Base-by-base conservation (phyloP, 2,888 invertebrate species). In the Zygothrica quintamaculata region DNA sequence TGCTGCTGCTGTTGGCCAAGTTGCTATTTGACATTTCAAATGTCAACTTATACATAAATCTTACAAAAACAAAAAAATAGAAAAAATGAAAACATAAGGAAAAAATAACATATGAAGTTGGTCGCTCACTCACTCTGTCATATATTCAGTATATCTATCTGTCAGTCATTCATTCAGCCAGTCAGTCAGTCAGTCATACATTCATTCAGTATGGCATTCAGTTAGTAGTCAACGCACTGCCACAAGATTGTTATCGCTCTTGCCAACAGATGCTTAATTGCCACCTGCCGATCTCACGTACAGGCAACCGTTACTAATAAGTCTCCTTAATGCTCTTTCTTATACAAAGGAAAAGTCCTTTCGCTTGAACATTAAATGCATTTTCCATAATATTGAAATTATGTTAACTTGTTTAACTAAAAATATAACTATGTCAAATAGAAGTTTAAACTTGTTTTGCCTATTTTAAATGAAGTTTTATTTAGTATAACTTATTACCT, bases 1-100 rank as follows among this genome's bases (percentile, higher is more conserved):
- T 52, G 66, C 50, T 1, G 43, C 18, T 46, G 70, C 57, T 55
- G 64, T 62, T 51, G 55, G 48, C 65, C 65, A 79, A 62, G 65
- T 57, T 64, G 60, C 62, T 61, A 73, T 81, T 75, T 73, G 82
- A 77, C 82, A 82, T 80, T 87, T 87, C 61, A 72, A 87, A 84
- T 87, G 88, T 79, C 85, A 80, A 84, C 78, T 68, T 70, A 71
- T 44, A 64, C 62, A 75, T 66, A 67, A 70, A 75, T 75, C 74
- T 66, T 62, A 55, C 39, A n/a, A n/a, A n/a, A n/a, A n/a, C n/a
- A n/a, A n/a, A n/a, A n/a, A n/a, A n/a, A n/a, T n/a, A n/a, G n/a
- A n/a, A n/a, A n/a, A n/a, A n/a, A n/a, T n/a, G n/a, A n/a, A n/a
- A n/a, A n/a, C n/a, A n/a, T n/a, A n/a, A n/a, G n/a, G n/a, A n/a